These are phyloP conservation scores for Idaea dimidiata DNA, from an alignment of 2,888 invertebrate genomes.

Conservation along the genomic window DNA sequence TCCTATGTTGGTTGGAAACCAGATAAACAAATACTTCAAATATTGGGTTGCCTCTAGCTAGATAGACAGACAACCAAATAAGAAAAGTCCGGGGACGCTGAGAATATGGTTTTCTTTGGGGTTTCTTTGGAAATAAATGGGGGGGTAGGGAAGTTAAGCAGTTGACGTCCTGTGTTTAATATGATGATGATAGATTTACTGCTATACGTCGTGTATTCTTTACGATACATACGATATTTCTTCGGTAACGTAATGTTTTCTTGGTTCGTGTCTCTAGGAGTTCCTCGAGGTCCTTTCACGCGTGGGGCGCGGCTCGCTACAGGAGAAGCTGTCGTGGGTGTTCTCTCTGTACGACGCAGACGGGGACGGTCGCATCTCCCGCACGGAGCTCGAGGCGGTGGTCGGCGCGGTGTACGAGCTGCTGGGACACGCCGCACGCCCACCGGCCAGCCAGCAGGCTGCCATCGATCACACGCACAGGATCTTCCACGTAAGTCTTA, in stretches of 20 bases:
- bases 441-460: conserved; percentile 85
- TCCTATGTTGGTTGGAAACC: too few relatives aligned
- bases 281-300: conserved; percentile 91
- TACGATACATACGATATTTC: not conserved
- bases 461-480: conserved; percentile 92
- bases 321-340: conserved; percentile 94
- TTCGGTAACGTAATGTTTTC: not conserved
- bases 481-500: conserved; percentile 88
- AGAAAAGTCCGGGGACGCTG: too few relatives aligned
- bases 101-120: too few relatives aligned
- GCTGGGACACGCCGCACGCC: conserved; percentile 89
- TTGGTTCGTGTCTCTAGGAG: conserved; percentile 79
- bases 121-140: too few relatives aligned
- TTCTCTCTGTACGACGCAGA: conserved; percentile 94
- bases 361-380: conserved; percentile 91
- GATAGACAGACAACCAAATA: too few relatives aligned
- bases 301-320: conserved; percentile 90
- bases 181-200: too few relatives aligned
- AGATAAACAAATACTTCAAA: too few relatives aligned
- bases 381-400: conserved; percentile 91
- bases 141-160: too few relatives aligned
- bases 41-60: too few relatives aligned
- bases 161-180: too few relatives aligned
- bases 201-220: not conserved
- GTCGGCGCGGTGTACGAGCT: conserved; percentile 89